Conservation (phyloP, 1,140 invertebrate species). For the Zaprionus camerounensis region DNA sequence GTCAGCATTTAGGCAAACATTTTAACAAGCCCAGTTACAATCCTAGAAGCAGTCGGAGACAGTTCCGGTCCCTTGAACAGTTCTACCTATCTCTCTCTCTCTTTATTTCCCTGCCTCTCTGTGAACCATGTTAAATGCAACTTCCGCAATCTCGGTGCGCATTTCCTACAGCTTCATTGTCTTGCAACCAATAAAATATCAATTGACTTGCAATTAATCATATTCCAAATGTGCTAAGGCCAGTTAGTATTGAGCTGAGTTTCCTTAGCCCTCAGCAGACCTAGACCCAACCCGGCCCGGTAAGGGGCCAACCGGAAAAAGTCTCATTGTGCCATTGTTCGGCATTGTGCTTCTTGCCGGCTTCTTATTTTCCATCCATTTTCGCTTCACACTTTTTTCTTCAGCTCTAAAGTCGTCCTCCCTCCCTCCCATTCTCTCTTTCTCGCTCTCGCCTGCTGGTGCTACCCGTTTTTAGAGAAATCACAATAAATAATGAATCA, state of each 20-base stretch:
- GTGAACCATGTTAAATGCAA: conserved; percentile 56
- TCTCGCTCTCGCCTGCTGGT: conserved; percentile 19
- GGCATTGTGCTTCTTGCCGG: conserved; percentile 44
- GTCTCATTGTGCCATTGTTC: conserved; percentile 67
- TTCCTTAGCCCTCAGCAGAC: conserved; percentile 1
- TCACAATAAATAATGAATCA: conserved; percentile 83
- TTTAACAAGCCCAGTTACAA: conserved; percentile 53
- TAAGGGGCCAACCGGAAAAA: conserved; percentile 64
- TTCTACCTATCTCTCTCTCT: not conserved
- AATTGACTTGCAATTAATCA: conserved; percentile 84
- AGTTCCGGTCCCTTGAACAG: conserved; percentile 58
- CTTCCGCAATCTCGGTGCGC: conserved; percentile 55
- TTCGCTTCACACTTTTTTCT: conserved; percentile 73
- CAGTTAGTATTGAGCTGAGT: conserved; percentile 19
- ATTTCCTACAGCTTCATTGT: conserved; percentile 45
- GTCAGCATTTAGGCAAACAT: conserved; percentile 75
- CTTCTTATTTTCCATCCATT: conserved; percentile 44
- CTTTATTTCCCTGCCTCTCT: not conserved
- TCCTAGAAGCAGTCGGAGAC: conserved; percentile 30
- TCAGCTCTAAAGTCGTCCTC: conserved; percentile 43
- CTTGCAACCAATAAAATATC: conserved; percentile 78
- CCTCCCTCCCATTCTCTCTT: not conserved
- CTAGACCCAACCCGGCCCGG: not conserved
- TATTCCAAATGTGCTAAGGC: conserved; percentile 74
- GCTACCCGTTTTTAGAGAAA: conserved; percentile 72